phyloP scores from a whole-genome alignment of 35 echinoderm and acorn worm genomes.

The Apostichopus parvimensis region DNA sequence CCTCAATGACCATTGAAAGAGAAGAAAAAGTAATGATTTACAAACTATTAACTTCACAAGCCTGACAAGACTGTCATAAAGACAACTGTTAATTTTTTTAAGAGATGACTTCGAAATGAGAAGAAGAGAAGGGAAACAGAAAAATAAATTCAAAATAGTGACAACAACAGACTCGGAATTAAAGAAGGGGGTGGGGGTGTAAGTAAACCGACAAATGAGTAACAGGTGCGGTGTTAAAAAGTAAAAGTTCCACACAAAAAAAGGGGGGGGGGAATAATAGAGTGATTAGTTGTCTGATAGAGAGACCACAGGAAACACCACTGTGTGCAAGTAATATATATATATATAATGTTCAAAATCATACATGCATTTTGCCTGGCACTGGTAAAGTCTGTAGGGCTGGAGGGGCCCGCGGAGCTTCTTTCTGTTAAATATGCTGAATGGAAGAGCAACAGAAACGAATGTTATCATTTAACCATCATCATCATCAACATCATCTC shows the following conservation, averaged over 20 bases:
- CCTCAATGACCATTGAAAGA: too few relatives aligned
- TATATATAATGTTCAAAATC: constrained; percentile 19
- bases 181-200: background rate
- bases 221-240: background rate
- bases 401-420: constrained; percentile 28
- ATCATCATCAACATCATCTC: background rate
- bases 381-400: constrained; percentile 36
- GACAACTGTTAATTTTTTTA: background rate
- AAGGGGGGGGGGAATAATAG: background rate
- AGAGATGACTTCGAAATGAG: background rate
- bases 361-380: constrained; percentile 50
- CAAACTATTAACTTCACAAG: too few relatives aligned
- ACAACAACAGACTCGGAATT: background rate
- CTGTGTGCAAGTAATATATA: background rate
- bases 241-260: background rate
- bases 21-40: too few relatives aligned
- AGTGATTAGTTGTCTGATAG: background rate
- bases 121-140: background rate
- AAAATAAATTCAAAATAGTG: background rate
- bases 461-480: constrained; percentile 9
- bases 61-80: background rate
- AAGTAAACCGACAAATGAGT: background rate
- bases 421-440: constrained; percentile 46
- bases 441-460: constrained; percentile 18
- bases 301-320: background rate